These are phyloP conservation scores for Scaptomyza reducta DNA, from an alignment of 2,888 invertebrate species.

Conservation along the genomic window DNA sequence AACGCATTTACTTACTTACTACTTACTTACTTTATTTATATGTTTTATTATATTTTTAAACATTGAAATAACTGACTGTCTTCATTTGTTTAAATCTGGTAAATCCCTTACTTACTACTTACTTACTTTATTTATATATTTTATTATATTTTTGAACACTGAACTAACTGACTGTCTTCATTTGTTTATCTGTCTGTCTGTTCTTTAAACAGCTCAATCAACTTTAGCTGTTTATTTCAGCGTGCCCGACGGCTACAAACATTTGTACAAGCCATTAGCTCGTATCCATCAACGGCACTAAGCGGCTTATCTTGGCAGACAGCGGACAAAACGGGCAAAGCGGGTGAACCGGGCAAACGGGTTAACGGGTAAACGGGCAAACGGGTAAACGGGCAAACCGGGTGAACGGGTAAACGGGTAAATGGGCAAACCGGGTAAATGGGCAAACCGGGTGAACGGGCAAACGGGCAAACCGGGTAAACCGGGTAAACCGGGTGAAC, in stretches of 20 bases:
- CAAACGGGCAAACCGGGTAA: background rate
- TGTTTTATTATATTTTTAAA: too few relatives aligned
- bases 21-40: too few relatives aligned
- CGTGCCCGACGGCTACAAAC: constrained; percentile 28
- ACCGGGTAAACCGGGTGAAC: background rate
- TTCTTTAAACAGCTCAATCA: constrained; percentile 58
- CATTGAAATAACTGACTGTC: too few relatives aligned
- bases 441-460: constrained; percentile 18
- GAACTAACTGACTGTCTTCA: too few relatives aligned
- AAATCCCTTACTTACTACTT: too few relatives aligned
- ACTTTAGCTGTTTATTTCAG: constrained; percentile 48
- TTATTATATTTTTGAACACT: too few relatives aligned
- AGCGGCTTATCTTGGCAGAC: constrained; percentile 66
- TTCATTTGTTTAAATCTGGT: too few relatives aligned
- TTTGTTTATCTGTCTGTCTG: too few relatives aligned
- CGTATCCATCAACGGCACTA: constrained; percentile 63
- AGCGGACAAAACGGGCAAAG: background rate
- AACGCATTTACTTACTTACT: too few relatives aligned
- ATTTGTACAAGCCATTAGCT: constrained; percentile 72
- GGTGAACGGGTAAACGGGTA: background rate
- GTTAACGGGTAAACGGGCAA: background rate
- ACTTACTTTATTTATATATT: too few relatives aligned
- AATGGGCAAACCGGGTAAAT: constrained; percentile 9
- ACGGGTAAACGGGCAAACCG: constrained; percentile 29
- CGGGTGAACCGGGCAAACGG: background rate